These are phyloP conservation scores for Aquatica leii DNA, from an alignment of 2,888 invertebrate genomes.

Conservation along the genomic window DNA sequence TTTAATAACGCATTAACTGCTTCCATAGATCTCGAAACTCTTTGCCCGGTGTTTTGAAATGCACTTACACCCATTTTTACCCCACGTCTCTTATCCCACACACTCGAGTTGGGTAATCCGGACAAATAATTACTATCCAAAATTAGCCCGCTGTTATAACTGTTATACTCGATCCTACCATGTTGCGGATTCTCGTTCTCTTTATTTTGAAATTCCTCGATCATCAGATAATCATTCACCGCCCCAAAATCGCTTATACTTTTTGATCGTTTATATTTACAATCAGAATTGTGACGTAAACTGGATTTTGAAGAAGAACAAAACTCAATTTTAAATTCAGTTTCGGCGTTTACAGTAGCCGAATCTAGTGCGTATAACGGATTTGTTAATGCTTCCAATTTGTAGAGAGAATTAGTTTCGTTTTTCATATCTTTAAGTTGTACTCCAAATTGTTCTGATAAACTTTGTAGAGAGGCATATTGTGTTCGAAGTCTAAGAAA, in stretches of 20 bases:
- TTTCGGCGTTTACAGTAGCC: conserved; percentile 53
- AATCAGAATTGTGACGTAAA: conserved; percentile 34
- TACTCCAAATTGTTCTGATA: conserved; percentile 69
- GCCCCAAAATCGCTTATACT: conserved; percentile 64
- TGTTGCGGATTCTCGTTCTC: conserved; percentile 72
- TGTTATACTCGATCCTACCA: conserved; percentile 18
- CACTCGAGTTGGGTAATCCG: conserved; percentile 47
- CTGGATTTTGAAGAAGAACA: conserved; percentile 49
- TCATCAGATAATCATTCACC: conserved; percentile 50
- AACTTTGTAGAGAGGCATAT: conserved; percentile 71
- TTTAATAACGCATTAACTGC: conserved; percentile 52
- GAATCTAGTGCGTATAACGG: conserved; percentile 46
- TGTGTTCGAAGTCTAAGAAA: conserved; percentile 77
- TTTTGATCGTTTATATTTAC: conserved; percentile 58
- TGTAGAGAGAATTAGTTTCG: conserved; percentile 58
- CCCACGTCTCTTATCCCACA: conserved; percentile 64
- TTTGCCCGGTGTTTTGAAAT: conserved; percentile 57
- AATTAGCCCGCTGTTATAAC: conserved; percentile 45
- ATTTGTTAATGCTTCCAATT: conserved; percentile 56
- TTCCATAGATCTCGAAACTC: conserved; percentile 58
- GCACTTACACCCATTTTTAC: conserved; percentile 80
- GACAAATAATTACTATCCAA: conserved; percentile 55
- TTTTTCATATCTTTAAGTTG: conserved; percentile 63
- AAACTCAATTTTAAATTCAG: conserved; percentile 57
- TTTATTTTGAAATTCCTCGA: conserved; percentile 71